Conservation (phyloP, 1,140 invertebrate genomes). For the Oncopodura yosiiana region DNA sequence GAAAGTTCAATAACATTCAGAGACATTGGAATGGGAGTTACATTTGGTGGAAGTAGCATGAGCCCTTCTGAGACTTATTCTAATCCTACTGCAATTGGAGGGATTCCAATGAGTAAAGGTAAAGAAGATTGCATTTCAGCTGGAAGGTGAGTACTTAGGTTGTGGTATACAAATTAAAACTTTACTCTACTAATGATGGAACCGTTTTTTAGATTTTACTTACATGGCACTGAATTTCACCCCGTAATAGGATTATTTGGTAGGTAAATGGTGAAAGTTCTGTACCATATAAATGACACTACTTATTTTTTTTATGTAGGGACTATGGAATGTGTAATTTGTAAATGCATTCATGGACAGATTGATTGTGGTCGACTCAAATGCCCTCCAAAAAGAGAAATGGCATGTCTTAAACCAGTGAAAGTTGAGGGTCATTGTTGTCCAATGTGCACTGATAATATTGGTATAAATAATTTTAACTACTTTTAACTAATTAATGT, state of each 20-base stretch:
- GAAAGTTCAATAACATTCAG: constrained; percentile 15
- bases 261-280: constrained; percentile 15
- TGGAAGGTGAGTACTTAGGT: constrained; percentile 21
- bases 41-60: not conserved
- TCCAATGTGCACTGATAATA: constrained; percentile 33
- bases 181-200: not conserved
- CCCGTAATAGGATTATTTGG: constrained; percentile 41
- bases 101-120: not conserved
- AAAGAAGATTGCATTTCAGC: constrained; percentile 27
- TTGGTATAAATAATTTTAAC: too few species aligned
- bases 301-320: not conserved
- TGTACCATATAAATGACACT: constrained; percentile 14
- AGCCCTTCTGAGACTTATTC: not conserved
- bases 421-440: constrained; percentile 39
- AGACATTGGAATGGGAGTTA: not conserved
- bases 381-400: constrained; percentile 36
- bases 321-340: constrained; percentile 38
- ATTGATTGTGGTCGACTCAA: constrained; percentile 38
- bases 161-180: not conserved
- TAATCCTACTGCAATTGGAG: constrained; percentile 3
- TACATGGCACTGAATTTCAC: constrained; percentile 40
- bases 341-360: constrained; percentile 37
- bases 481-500: too few species aligned
- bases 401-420: constrained; percentile 38
- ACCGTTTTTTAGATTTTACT: constrained; percentile 34